These are phyloP conservation scores for Calephelis nemesis DNA, from an alignment of 1,140 invertebrate genomes.

Conservation along the genomic window DNA sequence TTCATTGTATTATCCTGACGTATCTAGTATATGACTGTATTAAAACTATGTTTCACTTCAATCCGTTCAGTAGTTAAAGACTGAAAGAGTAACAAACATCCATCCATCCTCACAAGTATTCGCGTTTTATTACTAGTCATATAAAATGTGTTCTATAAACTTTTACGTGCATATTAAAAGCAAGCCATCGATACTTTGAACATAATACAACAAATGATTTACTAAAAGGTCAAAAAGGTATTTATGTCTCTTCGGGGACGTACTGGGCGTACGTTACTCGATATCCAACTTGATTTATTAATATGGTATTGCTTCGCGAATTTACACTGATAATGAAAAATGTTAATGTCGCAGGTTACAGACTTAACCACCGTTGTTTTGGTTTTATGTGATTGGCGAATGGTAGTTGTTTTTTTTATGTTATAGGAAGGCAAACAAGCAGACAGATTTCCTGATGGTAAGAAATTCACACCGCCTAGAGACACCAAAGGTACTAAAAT, in stretches of 20 bases:
- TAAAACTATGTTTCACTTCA: no score
- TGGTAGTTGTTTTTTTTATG: not conserved
- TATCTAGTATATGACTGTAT: no score
- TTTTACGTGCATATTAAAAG: conserved; percentile 16
- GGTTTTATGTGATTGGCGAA: not conserved
- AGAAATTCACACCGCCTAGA: no score
- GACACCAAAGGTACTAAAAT: conserved; percentile 33
- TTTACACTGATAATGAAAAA: conserved; percentile 24
- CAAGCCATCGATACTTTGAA: conserved; percentile 33
- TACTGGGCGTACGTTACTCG: conserved; percentile 50
- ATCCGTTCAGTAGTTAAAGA: no score
- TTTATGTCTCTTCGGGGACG: conserved; percentile 56
- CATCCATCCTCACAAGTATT: no score
- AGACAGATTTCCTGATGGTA: no score
- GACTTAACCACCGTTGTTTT: conserved; percentile 4
- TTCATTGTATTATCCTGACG: no score
- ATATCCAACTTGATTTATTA: conserved; percentile 61
- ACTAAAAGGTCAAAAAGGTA: conserved; percentile 58
- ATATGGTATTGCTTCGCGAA: conserved; percentile 40
- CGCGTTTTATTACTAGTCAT: no score
- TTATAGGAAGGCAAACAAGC: no score
- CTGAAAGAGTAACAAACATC: no score
- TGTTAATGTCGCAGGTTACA: not conserved
- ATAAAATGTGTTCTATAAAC: not conserved
- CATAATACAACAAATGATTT: conserved; percentile 45